These are phyloP conservation scores for Aramus guarauna DNA, from an alignment of 2,113 vertebrate species.

Conservation along the genomic window DNA sequence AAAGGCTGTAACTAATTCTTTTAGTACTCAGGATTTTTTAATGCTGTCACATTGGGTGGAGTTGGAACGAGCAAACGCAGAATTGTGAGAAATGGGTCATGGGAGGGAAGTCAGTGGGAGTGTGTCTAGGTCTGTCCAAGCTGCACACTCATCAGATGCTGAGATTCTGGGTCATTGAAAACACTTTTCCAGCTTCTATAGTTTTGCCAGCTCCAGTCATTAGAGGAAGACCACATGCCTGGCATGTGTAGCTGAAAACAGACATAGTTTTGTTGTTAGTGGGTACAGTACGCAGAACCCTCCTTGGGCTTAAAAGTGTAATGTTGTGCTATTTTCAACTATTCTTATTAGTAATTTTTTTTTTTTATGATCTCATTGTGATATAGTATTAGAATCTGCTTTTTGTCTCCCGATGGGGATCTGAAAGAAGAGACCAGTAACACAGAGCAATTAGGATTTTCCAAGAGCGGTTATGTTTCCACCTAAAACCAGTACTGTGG, in stretches of 20 bases:
- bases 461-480: background rate
- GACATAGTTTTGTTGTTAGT: background rate
- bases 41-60: background rate
- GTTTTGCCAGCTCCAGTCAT: background rate
- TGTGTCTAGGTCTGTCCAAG: background rate
- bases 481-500: background rate
- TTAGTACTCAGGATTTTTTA: background rate
- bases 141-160: background rate
- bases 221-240: background rate
- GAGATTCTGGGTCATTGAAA: background rate
- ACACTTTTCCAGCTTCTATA: background rate
- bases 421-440: background rate
- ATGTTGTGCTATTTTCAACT: background rate
- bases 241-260: background rate
- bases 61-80: background rate
- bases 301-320: background rate
- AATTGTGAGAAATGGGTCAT: background rate
- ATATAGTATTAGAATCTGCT: background rate
- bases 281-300: background rate
- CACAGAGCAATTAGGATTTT: background rate
- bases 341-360: background rate
- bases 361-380: background rate
- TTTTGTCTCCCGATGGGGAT: background rate
- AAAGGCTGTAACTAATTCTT: background rate
- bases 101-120: background rate